These are phyloP conservation scores for Fratercula arctica DNA, from an alignment of 2,797 vertebrate species.

Conservation along the genomic window DNA sequence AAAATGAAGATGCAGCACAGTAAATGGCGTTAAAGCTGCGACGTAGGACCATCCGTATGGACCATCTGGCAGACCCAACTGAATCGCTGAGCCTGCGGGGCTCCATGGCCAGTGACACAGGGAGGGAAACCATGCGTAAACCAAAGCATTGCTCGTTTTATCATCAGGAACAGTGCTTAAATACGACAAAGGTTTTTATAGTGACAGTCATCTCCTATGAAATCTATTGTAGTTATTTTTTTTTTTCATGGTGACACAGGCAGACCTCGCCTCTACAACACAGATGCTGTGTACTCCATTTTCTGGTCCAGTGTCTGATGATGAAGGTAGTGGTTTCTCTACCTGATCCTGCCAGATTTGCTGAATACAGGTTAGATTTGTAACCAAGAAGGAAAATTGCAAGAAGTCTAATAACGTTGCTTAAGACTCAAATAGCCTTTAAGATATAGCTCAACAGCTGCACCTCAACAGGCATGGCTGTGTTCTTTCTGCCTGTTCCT, in stretches of 20 bases:
- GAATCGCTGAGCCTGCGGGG: background rate
- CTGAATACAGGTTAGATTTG: background rate
- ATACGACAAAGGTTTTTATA: background rate
- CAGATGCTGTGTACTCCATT: background rate
- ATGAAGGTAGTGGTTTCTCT: background rate
- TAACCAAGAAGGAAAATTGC: background rate
- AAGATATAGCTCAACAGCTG: background rate
- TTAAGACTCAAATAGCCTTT: background rate
- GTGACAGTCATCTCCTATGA: background rate
- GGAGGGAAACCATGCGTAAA: background rate
- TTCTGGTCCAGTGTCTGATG: background rate
- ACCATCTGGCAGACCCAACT: slow-evolving; percentile 1
- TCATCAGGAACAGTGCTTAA: background rate
- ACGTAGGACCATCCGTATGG: background rate
- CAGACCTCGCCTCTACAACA: background rate
- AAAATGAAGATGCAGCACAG: background rate
- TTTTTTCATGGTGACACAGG: background rate
- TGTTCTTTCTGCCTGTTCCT: background rate
- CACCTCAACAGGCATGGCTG: background rate
- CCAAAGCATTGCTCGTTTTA: background rate
- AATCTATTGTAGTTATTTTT: background rate
- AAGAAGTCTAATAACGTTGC: background rate
- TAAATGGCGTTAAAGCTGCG: background rate
- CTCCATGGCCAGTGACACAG: background rate
- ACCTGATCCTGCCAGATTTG: background rate